phyloP scores from a whole-genome alignment of 92 coral and sea anemone species.

The Siderastrea radians region DNA sequence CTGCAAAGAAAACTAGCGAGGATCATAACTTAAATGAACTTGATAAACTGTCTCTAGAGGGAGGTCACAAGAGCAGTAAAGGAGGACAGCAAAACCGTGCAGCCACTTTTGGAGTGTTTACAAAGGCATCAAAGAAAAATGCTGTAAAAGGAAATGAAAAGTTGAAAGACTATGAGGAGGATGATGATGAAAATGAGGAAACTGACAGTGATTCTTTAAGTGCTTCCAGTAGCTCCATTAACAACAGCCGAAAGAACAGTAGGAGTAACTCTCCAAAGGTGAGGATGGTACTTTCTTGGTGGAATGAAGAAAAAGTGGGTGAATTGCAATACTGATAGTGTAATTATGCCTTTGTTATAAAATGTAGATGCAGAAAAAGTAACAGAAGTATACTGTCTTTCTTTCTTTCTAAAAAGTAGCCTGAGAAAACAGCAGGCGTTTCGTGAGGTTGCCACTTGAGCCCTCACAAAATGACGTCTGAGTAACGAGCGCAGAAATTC shows the following conservation, averaged over 20 bases:
- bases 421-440: too few relatives aligned
- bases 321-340: too few relatives aligned
- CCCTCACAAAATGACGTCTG: too few relatives aligned
- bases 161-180: conserved; percentile 73
- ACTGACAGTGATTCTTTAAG: conserved; percentile 97
- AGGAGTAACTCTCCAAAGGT: conserved; percentile 95
- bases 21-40: conserved; percentile 99
- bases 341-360: too few relatives aligned
- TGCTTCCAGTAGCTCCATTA: conserved; percentile 86
- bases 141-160: conserved; percentile 65
- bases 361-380: too few relatives aligned
- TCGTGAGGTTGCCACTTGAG: too few relatives aligned
- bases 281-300: background rate
- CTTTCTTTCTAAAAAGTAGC: too few relatives aligned
- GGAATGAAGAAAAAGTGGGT: too few relatives aligned
- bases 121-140: conserved; percentile 70
- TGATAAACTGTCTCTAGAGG: conserved; percentile 85
- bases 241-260: conserved; percentile 90
- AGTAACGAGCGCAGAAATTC: too few relatives aligned
- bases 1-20: conserved; percentile 89
- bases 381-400: too few relatives aligned
- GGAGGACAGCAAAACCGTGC: conserved; percentile 70
- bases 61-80: conserved; percentile 44
- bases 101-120: conserved; percentile 57
- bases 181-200: conserved; percentile 86